Percentiles rank a stretch among this genome's conserved stretches.
phyloP scores from a whole-genome alignment of 2,113 vertebrate genomes.

The Actenoides lindsayi region DNA sequence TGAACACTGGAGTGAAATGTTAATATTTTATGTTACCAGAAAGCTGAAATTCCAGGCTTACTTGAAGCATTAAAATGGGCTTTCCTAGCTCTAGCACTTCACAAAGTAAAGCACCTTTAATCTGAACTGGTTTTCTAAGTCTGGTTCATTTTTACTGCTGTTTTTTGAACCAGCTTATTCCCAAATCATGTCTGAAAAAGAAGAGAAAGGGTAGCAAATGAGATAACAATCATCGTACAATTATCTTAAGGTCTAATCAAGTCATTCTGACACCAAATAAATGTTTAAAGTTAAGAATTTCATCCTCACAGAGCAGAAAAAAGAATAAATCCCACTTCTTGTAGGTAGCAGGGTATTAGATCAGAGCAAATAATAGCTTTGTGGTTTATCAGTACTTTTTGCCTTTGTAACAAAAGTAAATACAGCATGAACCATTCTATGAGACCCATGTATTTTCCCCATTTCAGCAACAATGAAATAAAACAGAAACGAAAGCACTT shows the following conservation, averaged over 20 bases:
- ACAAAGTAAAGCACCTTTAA: neutral
- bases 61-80: neutral
- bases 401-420: neutral
- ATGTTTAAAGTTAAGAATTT: neutral
- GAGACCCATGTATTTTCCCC: neutral
- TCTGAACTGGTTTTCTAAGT: neutral
- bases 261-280: neutral
- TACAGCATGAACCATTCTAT: neutral
- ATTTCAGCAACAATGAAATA: neutral
- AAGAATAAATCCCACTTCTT: neutral
- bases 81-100: neutral
- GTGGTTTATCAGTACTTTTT: neutral
- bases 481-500: neutral
- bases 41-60: neutral
- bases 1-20: neutral
- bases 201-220: neutral
- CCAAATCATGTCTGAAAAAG: neutral
- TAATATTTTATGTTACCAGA: neutral
- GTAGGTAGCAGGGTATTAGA: neutral
- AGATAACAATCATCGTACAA: neutral
- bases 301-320: neutral
- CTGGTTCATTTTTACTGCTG: neutral
- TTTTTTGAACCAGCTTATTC: neutral
- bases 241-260: constrained; percentile 10
- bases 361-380: neutral